phyloP scores from a whole-genome alignment of 2,797 vertebrate genomes.

The Rhinogobio ventralis region DNA sequence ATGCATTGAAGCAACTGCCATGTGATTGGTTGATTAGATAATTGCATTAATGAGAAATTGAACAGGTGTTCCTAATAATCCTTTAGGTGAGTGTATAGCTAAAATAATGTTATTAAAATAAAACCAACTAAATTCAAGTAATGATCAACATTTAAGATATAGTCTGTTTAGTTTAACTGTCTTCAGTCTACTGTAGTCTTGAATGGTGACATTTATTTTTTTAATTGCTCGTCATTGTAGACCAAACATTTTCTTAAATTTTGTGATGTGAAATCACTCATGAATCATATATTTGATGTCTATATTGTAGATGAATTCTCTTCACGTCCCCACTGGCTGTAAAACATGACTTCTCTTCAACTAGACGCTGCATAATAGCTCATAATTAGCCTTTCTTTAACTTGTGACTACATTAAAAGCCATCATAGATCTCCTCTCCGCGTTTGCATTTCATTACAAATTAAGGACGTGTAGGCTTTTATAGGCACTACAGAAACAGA shows the following conservation, averaged over 20 bases:
- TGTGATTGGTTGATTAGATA: too few species aligned
- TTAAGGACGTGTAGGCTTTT: slow-evolving; percentile 66
- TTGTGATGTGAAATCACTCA: slow-evolving; percentile 9
- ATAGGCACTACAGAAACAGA: slow-evolving; percentile 55
- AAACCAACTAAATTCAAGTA: background rate
- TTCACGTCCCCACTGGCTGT: slow-evolving; percentile 52
- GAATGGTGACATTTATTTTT: background rate
- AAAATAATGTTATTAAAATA: background rate
- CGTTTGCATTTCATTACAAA: slow-evolving; percentile 69
- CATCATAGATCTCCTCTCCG: slow-evolving; percentile 70
- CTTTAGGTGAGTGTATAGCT: too few species aligned
- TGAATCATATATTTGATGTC: slow-evolving; percentile 19
- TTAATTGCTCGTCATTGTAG: background rate
- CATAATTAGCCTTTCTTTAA: slow-evolving; percentile 73
- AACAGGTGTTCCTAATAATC: too few species aligned
- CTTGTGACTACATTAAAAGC: slow-evolving; percentile 75
- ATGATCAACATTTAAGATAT: background rate
- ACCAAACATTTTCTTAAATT: background rate
- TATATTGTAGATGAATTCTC: slow-evolving; percentile 5
- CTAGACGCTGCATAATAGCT: slow-evolving; percentile 71
- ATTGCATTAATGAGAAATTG: too few species aligned
- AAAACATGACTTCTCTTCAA: slow-evolving; percentile 59
- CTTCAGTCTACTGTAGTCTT: background rate
- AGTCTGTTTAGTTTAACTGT: background rate
- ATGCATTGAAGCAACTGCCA: too few species aligned